Percentiles rank a stretch among this genome's conserved stretches.
These are phyloP conservation scores for Leptinotarsa undecemlineata DNA, from an alignment of 1,140 invertebrate genomes.

Conservation along the genomic window DNA sequence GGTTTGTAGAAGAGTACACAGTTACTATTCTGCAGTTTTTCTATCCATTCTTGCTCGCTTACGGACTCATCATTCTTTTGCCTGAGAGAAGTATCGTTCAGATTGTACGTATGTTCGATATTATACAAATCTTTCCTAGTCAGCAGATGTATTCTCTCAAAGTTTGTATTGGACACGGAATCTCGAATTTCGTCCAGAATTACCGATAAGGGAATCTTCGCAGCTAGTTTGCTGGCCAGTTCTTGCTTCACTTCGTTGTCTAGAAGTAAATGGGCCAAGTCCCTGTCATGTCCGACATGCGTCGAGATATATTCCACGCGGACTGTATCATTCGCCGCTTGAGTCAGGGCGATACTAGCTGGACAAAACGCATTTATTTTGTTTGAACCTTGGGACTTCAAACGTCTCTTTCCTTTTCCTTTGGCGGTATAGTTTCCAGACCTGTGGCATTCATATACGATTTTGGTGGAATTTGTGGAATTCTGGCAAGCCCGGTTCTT, in stretches of 20 bases:
- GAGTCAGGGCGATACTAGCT: conserved; percentile 12
- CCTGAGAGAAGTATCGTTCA: conserved; percentile 16
- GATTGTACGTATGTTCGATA: conserved; percentile 26
- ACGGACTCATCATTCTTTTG: conserved; percentile 25
- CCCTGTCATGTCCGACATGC: conserved; percentile 36
- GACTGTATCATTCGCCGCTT: conserved; percentile 16
- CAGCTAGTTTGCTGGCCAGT: conserved; percentile 35
- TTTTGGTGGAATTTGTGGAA: conserved; percentile 4
- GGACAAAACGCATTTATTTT: conserved; percentile 38
- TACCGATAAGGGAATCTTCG: conserved; percentile 31
- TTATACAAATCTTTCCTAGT: conserved; percentile 37
- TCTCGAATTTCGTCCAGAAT: conserved; percentile 37
- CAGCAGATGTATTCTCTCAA: conserved; percentile 32
- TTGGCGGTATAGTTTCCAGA: conserved; percentile 28
- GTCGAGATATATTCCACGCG: conserved; percentile 24
- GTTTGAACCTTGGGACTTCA: conserved; percentile 28
- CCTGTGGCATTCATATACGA: conserved; percentile 28
- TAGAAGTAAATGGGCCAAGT: conserved; percentile 33
- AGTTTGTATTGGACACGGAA: neutral
- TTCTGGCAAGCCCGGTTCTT: neutral
- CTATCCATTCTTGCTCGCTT: conserved; percentile 25
- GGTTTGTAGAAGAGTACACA: conserved; percentile 28
- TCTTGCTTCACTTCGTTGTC: conserved; percentile 24
- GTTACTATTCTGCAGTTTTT: conserved; percentile 4
- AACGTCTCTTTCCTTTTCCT: conserved; percentile 13